A percentile compares a stretch with the other conserved stretches of the same genome.
Conservation (phyloP, 2,888 invertebrate species). For the Drosophila pegasa region DNA sequence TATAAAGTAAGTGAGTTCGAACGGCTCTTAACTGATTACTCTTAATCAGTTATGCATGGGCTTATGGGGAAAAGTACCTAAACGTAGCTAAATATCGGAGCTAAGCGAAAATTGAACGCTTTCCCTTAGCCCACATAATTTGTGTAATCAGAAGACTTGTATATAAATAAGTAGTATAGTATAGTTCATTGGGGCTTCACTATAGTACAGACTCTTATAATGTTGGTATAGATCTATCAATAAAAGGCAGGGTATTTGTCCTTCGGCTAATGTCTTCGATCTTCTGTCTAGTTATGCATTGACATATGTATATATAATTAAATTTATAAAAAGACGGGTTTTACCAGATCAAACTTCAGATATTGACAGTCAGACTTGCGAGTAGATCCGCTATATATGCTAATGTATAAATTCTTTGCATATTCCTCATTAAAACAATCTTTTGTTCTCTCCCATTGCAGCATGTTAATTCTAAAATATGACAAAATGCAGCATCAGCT, state of each 20-base stretch:
- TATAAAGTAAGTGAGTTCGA: slow-evolving; percentile 57
- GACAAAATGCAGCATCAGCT: slow-evolving; percentile 63
- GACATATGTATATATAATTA: slow-evolving; percentile 5
- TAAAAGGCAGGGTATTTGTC: background rate
- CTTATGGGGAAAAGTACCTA: slow-evolving; percentile 10
- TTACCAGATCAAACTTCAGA: slow-evolving; percentile 16
- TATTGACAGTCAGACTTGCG: background rate
- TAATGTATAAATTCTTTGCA: slow-evolving; percentile 22
- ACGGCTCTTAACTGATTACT: slow-evolving; percentile 34
- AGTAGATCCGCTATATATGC: slow-evolving; percentile 16
- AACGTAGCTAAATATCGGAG: background rate
- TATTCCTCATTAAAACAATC: slow-evolving; percentile 4
- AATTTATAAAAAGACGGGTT: slow-evolving; percentile 18
- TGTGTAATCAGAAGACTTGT: slow-evolving; percentile 3
- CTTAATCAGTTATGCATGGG: slow-evolving; percentile 35
- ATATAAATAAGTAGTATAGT: background rate
- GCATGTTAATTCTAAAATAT: slow-evolving; percentile 74
- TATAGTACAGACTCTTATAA: background rate
- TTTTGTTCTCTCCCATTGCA: slow-evolving; percentile 48
- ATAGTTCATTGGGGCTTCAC: background rate
- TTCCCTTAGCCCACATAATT: slow-evolving; percentile 35
- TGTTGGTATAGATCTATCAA: background rate
- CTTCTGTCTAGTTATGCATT: background rate
- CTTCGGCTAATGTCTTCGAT: background rate
- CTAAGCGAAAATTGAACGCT: slow-evolving; percentile 28